These are phyloP conservation scores for Noturus placidus DNA, from an alignment of 2,113 vertebrate genomes.

Conservation along the genomic window DNA sequence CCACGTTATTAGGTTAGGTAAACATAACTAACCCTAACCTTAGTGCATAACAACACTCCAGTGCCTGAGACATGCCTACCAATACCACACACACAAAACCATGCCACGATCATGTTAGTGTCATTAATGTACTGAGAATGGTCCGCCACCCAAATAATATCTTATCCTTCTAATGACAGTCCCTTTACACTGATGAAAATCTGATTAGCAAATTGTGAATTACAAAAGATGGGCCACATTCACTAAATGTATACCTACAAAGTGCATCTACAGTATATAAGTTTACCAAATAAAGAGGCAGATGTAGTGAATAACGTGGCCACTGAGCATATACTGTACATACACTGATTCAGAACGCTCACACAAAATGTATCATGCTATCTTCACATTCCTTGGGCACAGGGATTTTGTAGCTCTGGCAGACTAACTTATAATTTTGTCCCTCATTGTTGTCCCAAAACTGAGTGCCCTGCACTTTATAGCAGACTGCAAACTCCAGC, in stretches of 20 bases:
- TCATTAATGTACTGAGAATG: background rate
- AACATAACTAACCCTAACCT: background rate
- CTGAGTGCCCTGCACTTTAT: constrained; percentile 79
- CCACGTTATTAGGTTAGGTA: background rate
- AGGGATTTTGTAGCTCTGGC: constrained; percentile 81
- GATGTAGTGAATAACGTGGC: background rate
- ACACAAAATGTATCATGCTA: constrained; percentile 96
- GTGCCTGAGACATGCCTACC: background rate
- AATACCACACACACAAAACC: background rate
- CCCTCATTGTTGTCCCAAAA: constrained; percentile 94
- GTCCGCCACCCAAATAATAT: background rate
- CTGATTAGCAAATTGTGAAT: background rate
- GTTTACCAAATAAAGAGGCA: background rate
- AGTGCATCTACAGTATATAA: background rate
- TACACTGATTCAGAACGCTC: constrained; percentile 45
- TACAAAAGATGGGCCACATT: background rate
- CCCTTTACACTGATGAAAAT: background rate
- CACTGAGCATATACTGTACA: background rate
- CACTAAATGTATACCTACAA: background rate
- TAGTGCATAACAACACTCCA: background rate
- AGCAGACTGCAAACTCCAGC: constrained; percentile 87
- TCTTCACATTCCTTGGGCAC: constrained; percentile 89
- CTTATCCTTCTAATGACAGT: background rate
- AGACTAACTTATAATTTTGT: constrained; percentile 86
- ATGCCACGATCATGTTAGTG: background rate